Conservation (phyloP, 2,113 vertebrate species). For the Sinocyclocheilus anophthalmus region DNA sequence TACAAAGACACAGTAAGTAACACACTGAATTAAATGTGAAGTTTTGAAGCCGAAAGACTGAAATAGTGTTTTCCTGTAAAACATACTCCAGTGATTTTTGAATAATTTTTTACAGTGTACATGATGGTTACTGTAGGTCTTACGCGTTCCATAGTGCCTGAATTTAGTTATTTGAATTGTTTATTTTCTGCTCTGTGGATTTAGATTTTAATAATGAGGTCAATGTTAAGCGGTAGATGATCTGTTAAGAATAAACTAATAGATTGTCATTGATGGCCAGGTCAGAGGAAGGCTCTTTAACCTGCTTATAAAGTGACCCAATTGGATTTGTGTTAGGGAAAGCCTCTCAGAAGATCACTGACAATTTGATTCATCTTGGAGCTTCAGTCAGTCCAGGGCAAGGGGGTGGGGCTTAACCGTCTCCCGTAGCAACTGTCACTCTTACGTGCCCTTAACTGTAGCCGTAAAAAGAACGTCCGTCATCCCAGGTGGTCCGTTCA, state of each 20-base stretch:
- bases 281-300: constrained; percentile 53
- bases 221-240: constrained; percentile 26
- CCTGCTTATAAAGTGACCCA: constrained; percentile 54
- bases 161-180: background rate
- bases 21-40: background rate
- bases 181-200: background rate
- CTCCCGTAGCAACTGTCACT: constrained; percentile 27
- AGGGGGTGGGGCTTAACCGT: constrained; percentile 18
- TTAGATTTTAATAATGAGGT: constrained; percentile 9
- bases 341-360: constrained; percentile 57
- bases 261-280: constrained; percentile 35
- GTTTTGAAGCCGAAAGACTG: background rate
- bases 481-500: constrained; percentile 19
- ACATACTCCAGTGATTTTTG: background rate
- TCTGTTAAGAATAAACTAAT: constrained; percentile 11
- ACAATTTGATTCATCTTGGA: constrained; percentile 40
- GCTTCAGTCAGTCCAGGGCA: constrained; percentile 34
- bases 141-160: background rate
- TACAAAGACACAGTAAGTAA: background rate
- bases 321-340: constrained; percentile 57
- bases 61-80: background rate
- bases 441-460: background rate
- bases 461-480: constrained; percentile 20
- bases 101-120: background rate
- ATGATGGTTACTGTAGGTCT: background rate